Evolutionary conservation across 1,140 invertebrate species (phyloP).

Genomic region (Globodera ellingtonae): DNA sequence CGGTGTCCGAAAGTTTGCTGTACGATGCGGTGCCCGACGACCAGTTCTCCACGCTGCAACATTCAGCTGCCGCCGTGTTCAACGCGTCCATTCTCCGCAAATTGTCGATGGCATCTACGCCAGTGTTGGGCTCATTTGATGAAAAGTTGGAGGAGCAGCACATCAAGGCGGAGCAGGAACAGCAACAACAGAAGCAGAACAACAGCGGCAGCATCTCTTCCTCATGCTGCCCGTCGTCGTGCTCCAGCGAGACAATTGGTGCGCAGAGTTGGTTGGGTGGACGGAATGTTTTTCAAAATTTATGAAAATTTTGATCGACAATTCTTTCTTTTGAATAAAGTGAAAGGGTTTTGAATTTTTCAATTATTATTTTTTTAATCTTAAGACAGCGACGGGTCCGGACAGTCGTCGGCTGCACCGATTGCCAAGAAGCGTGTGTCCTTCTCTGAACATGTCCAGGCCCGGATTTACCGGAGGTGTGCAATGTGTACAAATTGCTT

Average conservation of each 20-base stretch:
- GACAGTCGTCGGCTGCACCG: background rate
- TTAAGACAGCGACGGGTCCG: conserved; percentile 4
- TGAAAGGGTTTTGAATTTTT: background rate
- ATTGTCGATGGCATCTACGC: background rate
- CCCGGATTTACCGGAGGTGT: conserved; percentile 32
- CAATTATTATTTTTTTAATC: background rate
- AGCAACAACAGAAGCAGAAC: background rate
- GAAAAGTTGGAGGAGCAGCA: conserved; percentile 5
- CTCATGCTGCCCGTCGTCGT: background rate
- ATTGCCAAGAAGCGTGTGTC: conserved; percentile 43
- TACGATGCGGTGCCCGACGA: background rate
- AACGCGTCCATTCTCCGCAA: conserved; percentile 5
- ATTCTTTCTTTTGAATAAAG: background rate
- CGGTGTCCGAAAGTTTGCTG: conserved; percentile 3
- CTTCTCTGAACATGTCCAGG: conserved; percentile 41
- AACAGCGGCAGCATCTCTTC: background rate
- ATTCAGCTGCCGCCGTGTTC: background rate
- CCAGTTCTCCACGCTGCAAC: background rate
- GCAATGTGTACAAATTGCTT: background rate
- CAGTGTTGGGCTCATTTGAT: background rate
- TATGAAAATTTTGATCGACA: too few species aligned
- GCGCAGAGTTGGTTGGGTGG: background rate
- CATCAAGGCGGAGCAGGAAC: background rate
- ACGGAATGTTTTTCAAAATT: too few species aligned
- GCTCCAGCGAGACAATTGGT: conserved; percentile 8